Conservation (phyloP, 1,140 invertebrate genomes). For the Brachionus rubens region DNA sequence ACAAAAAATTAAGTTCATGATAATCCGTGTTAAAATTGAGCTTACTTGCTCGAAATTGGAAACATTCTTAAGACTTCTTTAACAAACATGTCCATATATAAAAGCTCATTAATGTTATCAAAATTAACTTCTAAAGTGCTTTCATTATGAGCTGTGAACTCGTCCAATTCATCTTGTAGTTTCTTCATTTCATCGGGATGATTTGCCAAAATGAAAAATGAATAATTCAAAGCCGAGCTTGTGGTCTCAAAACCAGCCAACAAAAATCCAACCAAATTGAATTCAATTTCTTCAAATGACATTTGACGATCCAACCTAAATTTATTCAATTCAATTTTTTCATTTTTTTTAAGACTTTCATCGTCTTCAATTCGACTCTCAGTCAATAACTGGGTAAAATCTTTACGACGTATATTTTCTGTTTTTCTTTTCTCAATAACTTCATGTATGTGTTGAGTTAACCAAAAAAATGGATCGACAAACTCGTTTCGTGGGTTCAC, state of each 20-base stretch:
- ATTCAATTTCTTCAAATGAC: constrained; percentile 51
- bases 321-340: constrained; percentile 23
- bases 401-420: constrained; percentile 2
- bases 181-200: constrained; percentile 61
- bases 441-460: constrained; percentile 20
- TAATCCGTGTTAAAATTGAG: background rate
- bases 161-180: constrained; percentile 58
- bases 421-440: constrained; percentile 27
- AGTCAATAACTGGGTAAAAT: constrained; percentile 29
- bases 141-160: background rate
- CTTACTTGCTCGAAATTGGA: constrained; percentile 33
- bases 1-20: constrained; percentile 46
- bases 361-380: constrained; percentile 10
- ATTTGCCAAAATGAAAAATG: constrained; percentile 60
- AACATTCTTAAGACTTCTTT: constrained; percentile 41
- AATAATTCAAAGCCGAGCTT: constrained; percentile 60
- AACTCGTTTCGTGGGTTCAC: background rate
- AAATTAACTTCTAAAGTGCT: background rate
- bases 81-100: constrained; percentile 31
- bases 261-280: constrained; percentile 54
- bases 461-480: constrained; percentile 39
- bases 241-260: constrained; percentile 61
- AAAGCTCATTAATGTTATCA: background rate
- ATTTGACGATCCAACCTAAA: constrained; percentile 24
- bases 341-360: constrained; percentile 1